Percentiles rank a stretch among this genome's conserved stretches.
Conservation (phyloP, 2,113 vertebrate genomes). For the Festucalex cinctus region DNA sequence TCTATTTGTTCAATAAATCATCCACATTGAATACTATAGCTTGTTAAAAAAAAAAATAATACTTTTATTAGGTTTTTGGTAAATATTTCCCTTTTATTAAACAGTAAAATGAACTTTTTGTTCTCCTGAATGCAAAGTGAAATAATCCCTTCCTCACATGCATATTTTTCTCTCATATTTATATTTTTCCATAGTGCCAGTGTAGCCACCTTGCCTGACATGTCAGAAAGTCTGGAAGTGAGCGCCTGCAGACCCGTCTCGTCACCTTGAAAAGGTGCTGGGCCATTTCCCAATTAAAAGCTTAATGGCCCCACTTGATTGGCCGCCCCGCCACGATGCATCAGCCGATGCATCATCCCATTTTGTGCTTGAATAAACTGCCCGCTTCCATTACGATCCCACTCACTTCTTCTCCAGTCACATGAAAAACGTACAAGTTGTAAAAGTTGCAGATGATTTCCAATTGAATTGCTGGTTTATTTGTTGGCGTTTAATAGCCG, state of each 20-base stretch:
- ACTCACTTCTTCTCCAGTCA: background rate
- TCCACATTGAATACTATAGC: too few species aligned
- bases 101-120: too few species aligned
- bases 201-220: too few species aligned
- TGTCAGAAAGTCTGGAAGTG: too few species aligned
- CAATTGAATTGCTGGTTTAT: background rate
- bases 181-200: too few species aligned
- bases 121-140: too few species aligned
- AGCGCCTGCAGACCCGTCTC: slow-evolving; percentile 47
- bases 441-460: background rate
- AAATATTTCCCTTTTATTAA: too few species aligned
- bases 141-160: too few species aligned
- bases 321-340: slow-evolving; percentile 68
- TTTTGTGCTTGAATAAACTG: slow-evolving; percentile 99
- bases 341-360: slow-evolving; percentile 83
- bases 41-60: too few species aligned
- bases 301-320: slow-evolving; percentile 93
- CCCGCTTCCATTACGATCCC: slow-evolving; percentile 74
- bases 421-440: background rate
- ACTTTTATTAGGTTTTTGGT: too few species aligned
- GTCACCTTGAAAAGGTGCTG: slow-evolving; percentile 96
- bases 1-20: too few species aligned
- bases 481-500: background rate
- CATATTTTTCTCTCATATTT: too few species aligned
- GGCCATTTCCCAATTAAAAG: slow-evolving; percentile 99